Evolutionary conservation across 2,113 vertebrate genomes (phyloP).

Genomic region (Dinomys branickii): DNA sequence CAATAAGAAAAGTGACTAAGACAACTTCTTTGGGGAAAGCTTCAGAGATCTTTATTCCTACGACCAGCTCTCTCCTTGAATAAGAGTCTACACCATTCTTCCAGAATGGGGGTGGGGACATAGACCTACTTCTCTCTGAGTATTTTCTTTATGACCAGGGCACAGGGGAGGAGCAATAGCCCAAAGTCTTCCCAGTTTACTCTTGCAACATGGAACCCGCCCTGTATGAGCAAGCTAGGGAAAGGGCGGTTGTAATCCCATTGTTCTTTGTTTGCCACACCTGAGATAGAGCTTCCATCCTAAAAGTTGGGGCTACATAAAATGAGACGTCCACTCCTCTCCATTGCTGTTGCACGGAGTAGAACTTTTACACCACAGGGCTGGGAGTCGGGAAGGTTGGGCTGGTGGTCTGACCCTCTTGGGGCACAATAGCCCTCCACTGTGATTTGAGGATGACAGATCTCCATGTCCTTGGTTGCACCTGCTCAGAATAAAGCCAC

Average conservation of each 20-base stretch:
- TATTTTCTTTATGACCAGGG: neutral
- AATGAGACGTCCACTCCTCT: neutral
- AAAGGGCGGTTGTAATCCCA: no score
- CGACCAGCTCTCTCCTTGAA: no score
- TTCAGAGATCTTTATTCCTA: neutral
- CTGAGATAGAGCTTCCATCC: neutral
- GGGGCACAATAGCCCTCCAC: neutral
- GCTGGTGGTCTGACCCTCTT: neutral
- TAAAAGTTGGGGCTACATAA: neutral
- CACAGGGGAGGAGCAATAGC: neutral
- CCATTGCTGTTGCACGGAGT: neutral
- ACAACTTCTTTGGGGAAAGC: neutral
- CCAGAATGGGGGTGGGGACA: neutral
- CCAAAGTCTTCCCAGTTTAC: neutral
- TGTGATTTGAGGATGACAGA: neutral
- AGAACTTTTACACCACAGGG: neutral
- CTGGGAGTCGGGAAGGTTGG: neutral
- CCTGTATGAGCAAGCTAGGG: neutral
- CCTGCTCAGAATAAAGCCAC: neutral
- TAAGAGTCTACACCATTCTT: neutral
- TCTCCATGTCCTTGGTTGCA: neutral
- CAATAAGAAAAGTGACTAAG: neutral
- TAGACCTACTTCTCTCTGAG: neutral
- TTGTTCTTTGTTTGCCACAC: neutral
- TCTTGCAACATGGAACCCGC: neutral